Percentiles rank a stretch among this genome's conserved stretches.
phyloP scores from a whole-genome alignment of 2,113 vertebrate species.

The Pedetes capensis region DNA sequence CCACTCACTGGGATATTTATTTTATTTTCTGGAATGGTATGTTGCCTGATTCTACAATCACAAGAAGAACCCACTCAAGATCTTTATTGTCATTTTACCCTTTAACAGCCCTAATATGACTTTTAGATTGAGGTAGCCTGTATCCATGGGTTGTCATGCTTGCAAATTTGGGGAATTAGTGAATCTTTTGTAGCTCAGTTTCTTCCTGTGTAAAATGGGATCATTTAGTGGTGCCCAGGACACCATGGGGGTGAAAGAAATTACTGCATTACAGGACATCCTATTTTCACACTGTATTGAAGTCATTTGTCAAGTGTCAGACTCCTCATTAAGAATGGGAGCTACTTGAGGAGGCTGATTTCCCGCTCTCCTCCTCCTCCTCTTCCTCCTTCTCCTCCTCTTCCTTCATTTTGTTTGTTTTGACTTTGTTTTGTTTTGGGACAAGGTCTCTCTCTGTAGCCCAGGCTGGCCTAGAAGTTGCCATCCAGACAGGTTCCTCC shows the following conservation, averaged over 20 bases:
- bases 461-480: too few relatives aligned
- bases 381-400: background rate
- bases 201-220: background rate
- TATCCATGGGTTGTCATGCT: background rate
- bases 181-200: background rate
- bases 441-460: too few relatives aligned
- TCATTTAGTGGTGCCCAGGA: background rate
- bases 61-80: background rate
- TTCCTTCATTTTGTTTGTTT: background rate
- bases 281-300: background rate
- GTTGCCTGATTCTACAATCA: background rate
- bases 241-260: background rate
- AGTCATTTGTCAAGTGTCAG: background rate
- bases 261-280: accelerated
- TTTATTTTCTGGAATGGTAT: background rate
- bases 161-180: background rate
- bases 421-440: too few relatives aligned
- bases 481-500: too few relatives aligned
- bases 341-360: background rate
- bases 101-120: background rate
- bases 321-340: background rate
- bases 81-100: background rate
- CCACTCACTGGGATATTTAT: background rate
- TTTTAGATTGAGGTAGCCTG: background rate
- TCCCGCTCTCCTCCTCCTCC: background rate